Percentiles rank a stretch among this genome's conserved stretches.
These are phyloP conservation scores for Rachycentron canadum DNA, from an alignment of 2,797 vertebrate genomes.

Conservation along the genomic window DNA sequence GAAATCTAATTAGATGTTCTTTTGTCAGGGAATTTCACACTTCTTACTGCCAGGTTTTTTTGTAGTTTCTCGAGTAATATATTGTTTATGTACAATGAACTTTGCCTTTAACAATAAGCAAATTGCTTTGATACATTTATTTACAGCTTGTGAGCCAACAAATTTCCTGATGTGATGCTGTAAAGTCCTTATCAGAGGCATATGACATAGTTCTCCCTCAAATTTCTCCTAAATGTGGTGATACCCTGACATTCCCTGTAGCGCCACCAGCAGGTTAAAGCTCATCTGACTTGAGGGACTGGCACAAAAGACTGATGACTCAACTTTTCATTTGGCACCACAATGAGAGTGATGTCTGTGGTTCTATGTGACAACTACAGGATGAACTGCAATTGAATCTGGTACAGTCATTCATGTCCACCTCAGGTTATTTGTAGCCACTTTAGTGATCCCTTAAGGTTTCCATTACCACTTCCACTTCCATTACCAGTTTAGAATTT, in stretches of 20 bases:
- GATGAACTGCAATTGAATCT: not conserved
- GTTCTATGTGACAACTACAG: not conserved
- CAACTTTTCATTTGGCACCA: not conserved
- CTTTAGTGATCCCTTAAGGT: not conserved
- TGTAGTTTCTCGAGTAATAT: not conserved
- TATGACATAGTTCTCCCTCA: not conserved
- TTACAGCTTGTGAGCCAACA: not conserved
- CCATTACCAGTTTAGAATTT: not conserved
- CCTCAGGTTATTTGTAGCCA: too few species aligned
- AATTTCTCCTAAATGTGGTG: too few species aligned
- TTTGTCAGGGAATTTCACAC: slow-evolving; percentile 4
- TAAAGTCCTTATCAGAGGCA: too few species aligned
- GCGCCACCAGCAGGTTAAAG: not conserved
- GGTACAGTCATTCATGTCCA: not conserved
- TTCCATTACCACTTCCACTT: not conserved
- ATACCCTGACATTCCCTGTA: too few species aligned
- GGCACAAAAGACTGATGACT: not conserved
- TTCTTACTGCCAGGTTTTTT: not conserved
- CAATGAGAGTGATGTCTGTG: not conserved
- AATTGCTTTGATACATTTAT: not conserved
- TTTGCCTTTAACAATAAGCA: not conserved
- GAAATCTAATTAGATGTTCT: slow-evolving; percentile 39
- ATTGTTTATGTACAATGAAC: not conserved
- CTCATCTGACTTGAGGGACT: not conserved
- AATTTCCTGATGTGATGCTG: not conserved